phyloP scores from a whole-genome alignment of 2,113 vertebrate species.

The Sorex fumeus region DNA sequence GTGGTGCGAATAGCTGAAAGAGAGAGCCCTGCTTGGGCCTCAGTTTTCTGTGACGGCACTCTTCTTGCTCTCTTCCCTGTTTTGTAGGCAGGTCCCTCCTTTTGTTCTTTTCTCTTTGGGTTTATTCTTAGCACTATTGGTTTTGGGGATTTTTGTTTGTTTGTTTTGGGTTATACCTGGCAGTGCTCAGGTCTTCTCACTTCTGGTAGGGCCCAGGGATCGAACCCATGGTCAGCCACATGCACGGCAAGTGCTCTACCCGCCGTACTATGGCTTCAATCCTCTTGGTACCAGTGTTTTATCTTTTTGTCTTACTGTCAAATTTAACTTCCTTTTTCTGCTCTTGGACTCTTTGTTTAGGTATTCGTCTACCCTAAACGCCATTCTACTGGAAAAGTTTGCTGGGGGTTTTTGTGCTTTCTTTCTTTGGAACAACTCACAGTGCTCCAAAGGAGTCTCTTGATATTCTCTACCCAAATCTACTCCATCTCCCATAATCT shows the following conservation, averaged over 20 bases:
- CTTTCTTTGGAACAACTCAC: neutral
- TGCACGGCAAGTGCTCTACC: no score
- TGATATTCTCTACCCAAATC: neutral
- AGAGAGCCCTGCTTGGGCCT: neutral
- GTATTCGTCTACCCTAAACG: neutral
- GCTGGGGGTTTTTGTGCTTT: neutral
- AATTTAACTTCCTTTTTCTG: neutral
- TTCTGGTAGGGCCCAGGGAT: no score
- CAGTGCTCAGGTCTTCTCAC: no score
- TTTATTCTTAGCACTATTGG: neutral
- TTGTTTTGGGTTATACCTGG: neutral
- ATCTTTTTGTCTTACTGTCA: neutral
- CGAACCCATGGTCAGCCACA: no score
- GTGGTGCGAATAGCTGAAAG: neutral
- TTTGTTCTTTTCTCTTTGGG: neutral
- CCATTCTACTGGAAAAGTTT: neutral
- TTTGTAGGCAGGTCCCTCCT: neutral
- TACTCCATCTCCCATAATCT: neutral
- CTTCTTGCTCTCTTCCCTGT: neutral
- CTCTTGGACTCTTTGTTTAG: constrained; percentile 13
- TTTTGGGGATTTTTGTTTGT: neutral
- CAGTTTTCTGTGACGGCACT: neutral
- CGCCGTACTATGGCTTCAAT: no score
- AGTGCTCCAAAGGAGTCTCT: neutral
- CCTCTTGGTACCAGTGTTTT: no score